Base-by-base conservation (phyloP, 2,113 vertebrate genomes). In the Galeopterus variegatus region DNA sequence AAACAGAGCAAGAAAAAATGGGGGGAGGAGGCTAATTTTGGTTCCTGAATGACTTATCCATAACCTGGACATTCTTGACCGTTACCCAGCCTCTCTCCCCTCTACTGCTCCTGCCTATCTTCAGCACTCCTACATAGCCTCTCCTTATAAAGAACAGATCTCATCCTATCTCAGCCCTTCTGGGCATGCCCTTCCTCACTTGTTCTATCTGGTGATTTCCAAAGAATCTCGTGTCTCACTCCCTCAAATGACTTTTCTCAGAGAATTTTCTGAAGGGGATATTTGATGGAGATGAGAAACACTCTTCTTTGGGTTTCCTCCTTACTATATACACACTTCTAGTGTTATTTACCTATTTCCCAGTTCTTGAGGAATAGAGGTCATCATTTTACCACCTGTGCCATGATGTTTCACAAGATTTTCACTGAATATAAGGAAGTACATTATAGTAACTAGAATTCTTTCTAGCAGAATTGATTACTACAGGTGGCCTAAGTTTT, bases 111-210 rank as follows among this genome's bases (percentile, higher is more conserved):
- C 14, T 14, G 8, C 41, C 18, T 15, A 1, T 14, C 33, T 26
- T 19, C 17, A 24, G 13, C 26, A 33, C 19, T 70, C 73, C 69
- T 58, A 48, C n/a, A 12, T 5, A 0, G 60, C n/a, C 26, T 41
- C 13, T n/a, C 56, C 21, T 31, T 36, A 7, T 23, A 52, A 69
- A 64, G 62, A 67, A 26, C 31, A 26, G 21, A 19, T 17, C 52
- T 56, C 26, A 18, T 2, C 2, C 26, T 8, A 5, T 12, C 8
- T 0, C 5, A 1, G 3, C 13, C 1, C 58, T 41, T 54, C 67
- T 36, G 15, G 48, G 80, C 65, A 36, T 3, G 62, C 65, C 54
- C 36, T 26, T 58, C 90, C 48, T 52, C 33, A 5, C 31, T 6
- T 5, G 23, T 17, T 14, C 33, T 24, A 14, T 31, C 33, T 54